Conservation (phyloP, 2,797 vertebrate species). For the Benthosema pterotum region DNA sequence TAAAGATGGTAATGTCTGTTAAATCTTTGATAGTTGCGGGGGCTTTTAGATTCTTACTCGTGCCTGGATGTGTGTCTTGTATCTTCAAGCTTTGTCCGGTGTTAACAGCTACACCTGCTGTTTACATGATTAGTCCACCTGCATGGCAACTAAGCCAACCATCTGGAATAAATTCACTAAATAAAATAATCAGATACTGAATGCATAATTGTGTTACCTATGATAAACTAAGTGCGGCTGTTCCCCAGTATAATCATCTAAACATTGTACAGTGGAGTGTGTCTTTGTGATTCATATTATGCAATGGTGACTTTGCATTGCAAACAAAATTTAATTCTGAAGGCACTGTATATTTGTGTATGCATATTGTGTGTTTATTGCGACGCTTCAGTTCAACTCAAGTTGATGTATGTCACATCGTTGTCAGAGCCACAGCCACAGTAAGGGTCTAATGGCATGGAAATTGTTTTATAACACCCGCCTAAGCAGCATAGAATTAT, state of each 20-base stretch:
- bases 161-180: no score
- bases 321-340: background rate
- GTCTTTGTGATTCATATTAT: background rate
- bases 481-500: slow-evolving; percentile 62
- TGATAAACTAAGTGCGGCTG: background rate
- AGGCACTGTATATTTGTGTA: slow-evolving; percentile 3
- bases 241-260: background rate
- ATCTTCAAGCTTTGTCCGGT: no score
- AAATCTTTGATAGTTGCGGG: no score
- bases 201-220: no score
- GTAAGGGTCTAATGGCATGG: slow-evolving; percentile 53
- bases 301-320: background rate
- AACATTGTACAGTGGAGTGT: background rate
- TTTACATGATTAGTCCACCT: no score
- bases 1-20: no score
- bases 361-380: background rate
- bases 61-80: no score
- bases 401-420: slow-evolving; percentile 26
- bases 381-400: slow-evolving; percentile 16
- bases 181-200: no score
- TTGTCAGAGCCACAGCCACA: slow-evolving; percentile 21
- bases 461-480: slow-evolving; percentile 60
- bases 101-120: no score
- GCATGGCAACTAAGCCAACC: no score
- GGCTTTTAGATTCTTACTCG: no score